These are phyloP conservation scores for Haliaeetus leucogaster DNA, from an alignment of 2,113 vertebrate species.

Conservation along the genomic window DNA sequence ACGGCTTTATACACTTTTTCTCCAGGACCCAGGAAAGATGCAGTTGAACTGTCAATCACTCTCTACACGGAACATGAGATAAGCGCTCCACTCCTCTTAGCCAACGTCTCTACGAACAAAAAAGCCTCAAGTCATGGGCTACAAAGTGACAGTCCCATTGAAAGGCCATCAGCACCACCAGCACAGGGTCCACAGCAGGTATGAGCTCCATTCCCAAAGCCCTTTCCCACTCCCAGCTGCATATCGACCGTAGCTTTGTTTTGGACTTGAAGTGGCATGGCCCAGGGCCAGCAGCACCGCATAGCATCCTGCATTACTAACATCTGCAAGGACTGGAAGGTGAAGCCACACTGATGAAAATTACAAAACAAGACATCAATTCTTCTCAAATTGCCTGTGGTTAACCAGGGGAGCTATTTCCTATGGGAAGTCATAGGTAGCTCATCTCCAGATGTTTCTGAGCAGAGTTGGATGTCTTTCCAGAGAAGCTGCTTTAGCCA, in stretches of 20 bases:
- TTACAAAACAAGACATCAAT: background rate
- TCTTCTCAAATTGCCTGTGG: background rate
- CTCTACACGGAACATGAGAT: background rate
- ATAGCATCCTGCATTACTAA: background rate
- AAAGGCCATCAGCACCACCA: background rate
- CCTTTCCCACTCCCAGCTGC: background rate
- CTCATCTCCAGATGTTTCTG: background rate
- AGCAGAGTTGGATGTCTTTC: background rate
- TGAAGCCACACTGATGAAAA: background rate
- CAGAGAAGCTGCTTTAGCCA: background rate
- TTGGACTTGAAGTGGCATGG: background rate
- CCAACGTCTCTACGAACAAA: background rate
- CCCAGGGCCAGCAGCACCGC: background rate
- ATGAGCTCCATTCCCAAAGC: background rate
- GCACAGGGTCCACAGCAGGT: background rate
- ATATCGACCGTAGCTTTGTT: background rate
- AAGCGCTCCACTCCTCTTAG: background rate
- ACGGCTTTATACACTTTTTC: background rate
- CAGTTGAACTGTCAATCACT: background rate
- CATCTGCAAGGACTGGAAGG: background rate
- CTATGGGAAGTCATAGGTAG: background rate
- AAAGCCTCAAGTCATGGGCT: background rate
- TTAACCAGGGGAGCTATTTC: background rate
- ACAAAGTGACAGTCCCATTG: background rate
- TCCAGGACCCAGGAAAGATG: background rate